Evolutionary conservation across 1,140 invertebrate species (phyloP), one percentile per base, ranked within the genome.

Genomic region (Tetragnatha versicolor): DNA sequence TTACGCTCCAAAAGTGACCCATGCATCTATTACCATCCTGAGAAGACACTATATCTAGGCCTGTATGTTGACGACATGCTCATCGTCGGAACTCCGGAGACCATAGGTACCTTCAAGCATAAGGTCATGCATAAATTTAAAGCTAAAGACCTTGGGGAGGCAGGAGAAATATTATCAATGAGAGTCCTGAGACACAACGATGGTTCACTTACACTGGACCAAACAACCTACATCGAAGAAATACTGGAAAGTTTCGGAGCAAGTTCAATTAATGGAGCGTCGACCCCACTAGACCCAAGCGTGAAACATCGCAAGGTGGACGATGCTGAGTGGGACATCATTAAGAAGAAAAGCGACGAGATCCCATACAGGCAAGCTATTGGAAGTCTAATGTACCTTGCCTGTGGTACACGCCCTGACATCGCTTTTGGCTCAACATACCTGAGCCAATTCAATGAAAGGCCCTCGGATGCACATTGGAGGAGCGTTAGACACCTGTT

Each of bases 361-460:
- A 42, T 82, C 42, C 83, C 81, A 14, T 84, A 82, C 51, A 63
- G 73, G 17, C 58, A 80, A 45, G 55, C 72, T 3, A 42, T 83
- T 31, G 82, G 81, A 7, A 33, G 75, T 31, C 79, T 89, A 12
- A 84, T 87, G 81, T 88, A 88, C 79, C 53, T 88, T 84, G 1
- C 42, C 42, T 47, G 1, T 47, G 42, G 42, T 1, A 1, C 42
- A 2, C 42, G 42, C 12, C 42, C 42, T 2, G 42, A 47, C 20
- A 2, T 47, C 12, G 42, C 42, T 1, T 20, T 17, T 20, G 42
- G n/a, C 20, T 12, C 42, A 1, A 47, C 42, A 12, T 60, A 33
- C 14, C 2, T 60, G 29, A 60, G 55, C 55, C 27, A 60, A 25
- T 2, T 33, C 10, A 60, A 27, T 27, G 31, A 33, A 25, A 60